These are phyloP conservation scores for Oceanodroma tethys DNA, from an alignment of 2,113 vertebrate species.

Conservation along the genomic window DNA sequence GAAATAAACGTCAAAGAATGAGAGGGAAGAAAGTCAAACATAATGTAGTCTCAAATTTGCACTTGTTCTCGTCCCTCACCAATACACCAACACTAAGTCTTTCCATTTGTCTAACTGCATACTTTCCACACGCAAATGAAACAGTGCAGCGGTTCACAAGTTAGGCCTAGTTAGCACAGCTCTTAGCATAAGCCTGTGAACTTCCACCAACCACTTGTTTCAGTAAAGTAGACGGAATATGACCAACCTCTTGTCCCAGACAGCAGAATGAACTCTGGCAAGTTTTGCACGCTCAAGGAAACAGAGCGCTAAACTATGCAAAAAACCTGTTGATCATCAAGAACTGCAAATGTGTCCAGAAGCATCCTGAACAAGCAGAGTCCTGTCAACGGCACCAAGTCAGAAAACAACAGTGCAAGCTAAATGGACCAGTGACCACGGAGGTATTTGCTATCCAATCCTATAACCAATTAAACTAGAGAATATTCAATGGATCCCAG, in stretches of 20 bases:
- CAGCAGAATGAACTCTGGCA: not conserved
- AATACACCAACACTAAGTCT: accelerated
- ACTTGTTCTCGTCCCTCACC: not conserved
- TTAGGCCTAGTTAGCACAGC: not conserved
- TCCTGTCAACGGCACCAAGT: not conserved
- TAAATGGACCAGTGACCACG: not conserved
- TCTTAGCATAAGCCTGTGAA: not conserved
- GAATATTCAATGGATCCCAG: not conserved
- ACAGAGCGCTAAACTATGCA: accelerated
- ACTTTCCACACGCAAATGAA: not conserved
- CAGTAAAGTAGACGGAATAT: accelerated
- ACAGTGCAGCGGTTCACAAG: not conserved
- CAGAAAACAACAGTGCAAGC: not conserved
- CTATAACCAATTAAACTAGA: not conserved
- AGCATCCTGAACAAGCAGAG: not conserved
- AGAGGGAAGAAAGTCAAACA: not conserved
- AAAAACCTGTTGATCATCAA: accelerated
- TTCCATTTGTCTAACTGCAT: too few relatives aligned
- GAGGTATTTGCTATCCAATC: accelerated
- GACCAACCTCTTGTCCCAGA: not conserved
- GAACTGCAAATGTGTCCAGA: accelerated
- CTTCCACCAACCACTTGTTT: not conserved
- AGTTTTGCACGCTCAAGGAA: not conserved
- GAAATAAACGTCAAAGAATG: not conserved
- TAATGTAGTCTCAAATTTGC: accelerated